phyloP scores from a whole-genome alignment of 2,888 invertebrate species.

The Plusia festucae region DNA sequence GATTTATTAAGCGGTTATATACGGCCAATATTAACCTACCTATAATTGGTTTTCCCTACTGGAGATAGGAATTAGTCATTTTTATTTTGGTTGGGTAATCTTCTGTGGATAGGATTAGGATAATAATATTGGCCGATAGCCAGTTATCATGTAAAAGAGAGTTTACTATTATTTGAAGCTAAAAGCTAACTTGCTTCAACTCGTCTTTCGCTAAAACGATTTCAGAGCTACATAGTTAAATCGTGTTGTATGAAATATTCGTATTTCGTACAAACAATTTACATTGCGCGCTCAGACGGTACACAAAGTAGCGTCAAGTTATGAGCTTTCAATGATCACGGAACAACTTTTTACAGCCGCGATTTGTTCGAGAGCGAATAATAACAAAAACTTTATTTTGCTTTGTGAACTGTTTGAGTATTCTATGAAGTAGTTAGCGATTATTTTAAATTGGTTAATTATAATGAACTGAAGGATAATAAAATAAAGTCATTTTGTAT shows the following conservation, averaged over 20 bases:
- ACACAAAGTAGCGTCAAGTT: constrained; percentile 36
- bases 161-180: constrained; percentile 40
- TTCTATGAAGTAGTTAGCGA: constrained; percentile 53
- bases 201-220: constrained; percentile 45
- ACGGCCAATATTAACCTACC: constrained; percentile 29
- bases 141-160: neutral
- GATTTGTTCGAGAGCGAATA: constrained; percentile 66
- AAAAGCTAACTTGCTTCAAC: constrained; percentile 37
- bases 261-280: constrained; percentile 37
- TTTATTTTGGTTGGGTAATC: too few species aligned
- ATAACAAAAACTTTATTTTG: constrained; percentile 75
- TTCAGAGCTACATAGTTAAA: constrained; percentile 49
- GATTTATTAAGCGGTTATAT: constrained; percentile 63
- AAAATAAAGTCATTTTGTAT: neutral
- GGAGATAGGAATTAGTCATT: too few species aligned
- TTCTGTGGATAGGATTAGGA: too few species aligned
- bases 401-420: constrained; percentile 65
- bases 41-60: neutral
- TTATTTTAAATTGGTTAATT: constrained; percentile 43
- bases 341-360: constrained; percentile 40
- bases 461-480: constrained; percentile 15
- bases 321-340: constrained; percentile 50
- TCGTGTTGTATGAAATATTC: constrained; percentile 33
- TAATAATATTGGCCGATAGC: neutral
- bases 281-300: constrained; percentile 52